These are phyloP conservation scores for Smithornis capensis DNA, from an alignment of 2,113 vertebrate species.

Conservation along the genomic window DNA sequence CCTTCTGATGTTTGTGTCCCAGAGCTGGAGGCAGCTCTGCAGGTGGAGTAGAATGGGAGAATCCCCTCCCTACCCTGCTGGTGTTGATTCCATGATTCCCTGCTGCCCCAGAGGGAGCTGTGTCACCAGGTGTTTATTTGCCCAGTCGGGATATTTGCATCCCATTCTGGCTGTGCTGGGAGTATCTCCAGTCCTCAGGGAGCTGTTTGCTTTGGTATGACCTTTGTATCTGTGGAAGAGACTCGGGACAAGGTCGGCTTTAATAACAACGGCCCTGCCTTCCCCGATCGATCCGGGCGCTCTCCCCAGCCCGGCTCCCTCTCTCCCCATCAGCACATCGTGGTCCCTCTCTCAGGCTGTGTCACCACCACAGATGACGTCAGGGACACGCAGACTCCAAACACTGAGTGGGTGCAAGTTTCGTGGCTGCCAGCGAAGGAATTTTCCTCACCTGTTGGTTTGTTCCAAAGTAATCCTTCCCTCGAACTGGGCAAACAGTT, in stretches of 20 bases:
- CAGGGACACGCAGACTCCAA: accelerated
- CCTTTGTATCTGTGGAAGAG: not conserved
- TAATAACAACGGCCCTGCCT: not conserved
- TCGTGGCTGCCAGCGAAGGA: not conserved
- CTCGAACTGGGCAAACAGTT: not conserved
- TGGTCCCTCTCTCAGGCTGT: not conserved
- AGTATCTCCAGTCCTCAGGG: not conserved
- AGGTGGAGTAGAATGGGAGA: accelerated
- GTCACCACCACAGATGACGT: not conserved
- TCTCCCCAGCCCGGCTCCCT: not conserved
- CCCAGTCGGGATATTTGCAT: not conserved
- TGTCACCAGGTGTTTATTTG: not conserved
- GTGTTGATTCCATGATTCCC: not conserved
- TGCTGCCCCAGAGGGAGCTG: not conserved
- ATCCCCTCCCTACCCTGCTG: not conserved
- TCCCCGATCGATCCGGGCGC: not conserved
- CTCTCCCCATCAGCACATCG: not conserved
- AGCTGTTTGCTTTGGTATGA: not conserved
- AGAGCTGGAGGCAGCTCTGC: not conserved
- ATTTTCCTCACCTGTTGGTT: not conserved
- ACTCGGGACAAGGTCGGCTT: not conserved
- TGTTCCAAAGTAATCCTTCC: not conserved
- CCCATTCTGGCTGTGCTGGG: not conserved
- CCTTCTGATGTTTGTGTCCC: accelerated
- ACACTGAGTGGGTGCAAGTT: accelerated